Evolutionary conservation across 2,888 invertebrate species (phyloP).

Genomic region (Osmoderma eremita): DNA sequence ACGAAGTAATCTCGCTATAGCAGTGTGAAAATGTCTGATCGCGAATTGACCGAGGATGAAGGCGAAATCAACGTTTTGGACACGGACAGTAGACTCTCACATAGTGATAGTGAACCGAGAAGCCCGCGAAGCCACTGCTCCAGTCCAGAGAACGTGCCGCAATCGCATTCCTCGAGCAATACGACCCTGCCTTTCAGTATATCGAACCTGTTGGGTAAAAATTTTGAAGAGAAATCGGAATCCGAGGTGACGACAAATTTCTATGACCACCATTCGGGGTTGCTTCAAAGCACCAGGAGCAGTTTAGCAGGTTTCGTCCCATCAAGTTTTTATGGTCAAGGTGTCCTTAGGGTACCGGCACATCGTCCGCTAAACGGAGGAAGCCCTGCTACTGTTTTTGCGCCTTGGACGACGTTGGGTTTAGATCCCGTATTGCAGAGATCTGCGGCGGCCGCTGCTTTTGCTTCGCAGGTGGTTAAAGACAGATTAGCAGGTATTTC

Average conservation of each 20-base stretch:
- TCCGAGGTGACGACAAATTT: slow-evolving; percentile 55
- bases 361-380: slow-evolving; percentile 75
- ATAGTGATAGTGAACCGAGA: slow-evolving; percentile 70
- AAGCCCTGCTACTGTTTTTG: slow-evolving; percentile 64
- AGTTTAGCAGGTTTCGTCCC: slow-evolving; percentile 58
- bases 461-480: slow-evolving; percentile 84
- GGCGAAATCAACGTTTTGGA: slow-evolving; percentile 75
- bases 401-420: slow-evolving; percentile 64
- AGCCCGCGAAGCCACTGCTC: slow-evolving; percentile 63
- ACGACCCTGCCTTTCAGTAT: slow-evolving; percentile 81
- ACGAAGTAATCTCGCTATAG: background rate
- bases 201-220: slow-evolving; percentile 81
- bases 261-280: slow-evolving; percentile 55
- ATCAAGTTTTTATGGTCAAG: slow-evolving; percentile 68
- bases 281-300: slow-evolving; percentile 45
- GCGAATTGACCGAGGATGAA: slow-evolving; percentile 69
- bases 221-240: slow-evolving; percentile 71
- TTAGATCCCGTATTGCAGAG: slow-evolving; percentile 73
- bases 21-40: slow-evolving; percentile 57
- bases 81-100: slow-evolving; percentile 72
- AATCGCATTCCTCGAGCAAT: slow-evolving; percentile 64
- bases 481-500: slow-evolving; percentile 83
- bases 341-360: slow-evolving; percentile 84
- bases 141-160: slow-evolving; percentile 65
- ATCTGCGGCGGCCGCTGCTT: slow-evolving; percentile 76